Evolutionary conservation across 2,888 invertebrate genomes (phyloP), one percentile per base, ranked within the genome.

Genomic region (Trichogramma evanescens): DNA sequence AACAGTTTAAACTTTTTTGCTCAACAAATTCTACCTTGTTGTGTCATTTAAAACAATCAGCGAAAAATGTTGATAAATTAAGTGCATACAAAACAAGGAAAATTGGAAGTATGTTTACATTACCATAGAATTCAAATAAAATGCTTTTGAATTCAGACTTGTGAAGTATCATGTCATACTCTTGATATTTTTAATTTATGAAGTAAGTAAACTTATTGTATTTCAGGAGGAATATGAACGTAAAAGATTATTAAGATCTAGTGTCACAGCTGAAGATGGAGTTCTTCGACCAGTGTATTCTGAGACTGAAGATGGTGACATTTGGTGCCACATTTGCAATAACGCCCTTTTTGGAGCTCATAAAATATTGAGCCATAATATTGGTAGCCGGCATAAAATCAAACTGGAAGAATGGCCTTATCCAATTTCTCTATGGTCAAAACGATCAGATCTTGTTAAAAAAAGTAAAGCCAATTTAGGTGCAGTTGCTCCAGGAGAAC

Each of bases 401-500:
- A 77, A 77, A 63, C 70, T 80, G 68, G 77, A 77, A 46, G 73
- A 75, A 62, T 75, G 77, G 69, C 75, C 76, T 7, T 79, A 78
- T 63, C 78, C 78, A 10, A 72, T 77, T 26, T 69, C 75, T 13
- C 57, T 77, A 45, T 78, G 77, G 77, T 77, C 77, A 1, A 76
- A 76, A 56, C 67, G 72, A 13, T 70, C 72, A 8, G 76, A 77
- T 48, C 68, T 70, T 46, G 65, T 68, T 9, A 73, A 72, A 62
- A 67, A 70, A 50, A 59, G 65, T 42, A 70, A 71, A 26, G 56
- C 63, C 4, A 49, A 67, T 38, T 58, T 69, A 7, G 54, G 70
- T 57, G 66, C 71, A 53, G 69, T 83, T 39, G 83, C 83, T 4
- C 84, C 86, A 4, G 87, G 87, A 4, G 87, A 88, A 71, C 88